Base-by-base conservation (phyloP, 2,888 invertebrate genomes). In the Rhingia campestris region DNA sequence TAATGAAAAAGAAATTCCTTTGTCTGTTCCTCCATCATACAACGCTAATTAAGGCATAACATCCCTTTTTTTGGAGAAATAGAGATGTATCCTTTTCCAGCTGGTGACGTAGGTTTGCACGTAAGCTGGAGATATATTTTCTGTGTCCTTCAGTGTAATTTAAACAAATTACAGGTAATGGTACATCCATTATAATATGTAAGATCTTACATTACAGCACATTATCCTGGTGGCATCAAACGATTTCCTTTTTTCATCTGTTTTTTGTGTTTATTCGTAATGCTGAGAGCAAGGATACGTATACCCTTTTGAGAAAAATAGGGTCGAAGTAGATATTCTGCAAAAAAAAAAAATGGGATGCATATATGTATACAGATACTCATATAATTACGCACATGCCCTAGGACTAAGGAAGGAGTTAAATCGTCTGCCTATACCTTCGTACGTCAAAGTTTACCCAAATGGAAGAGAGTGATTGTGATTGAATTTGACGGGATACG, bases 131-230 rank as follows among this genome's bases (percentile, higher is more conserved):
- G 49, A 14, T 3, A 7, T 22, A 32, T 56, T 10, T 47, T 64
- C 51, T 14, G 37, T 51, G 22, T 47, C 51, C 32, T 77, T 41
- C 43, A 12, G 10, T 43, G 51, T 69, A 58, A 84, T 79, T 79
- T 80, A 84, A 80, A 84, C 79, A 84, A 84, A 80, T 84, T 84
- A 80, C 80, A 84, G 77, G 82, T 84, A 84, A 84, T 69, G 82
- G 74, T 66, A 69, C 63, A 80, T 80, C 70, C 70, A 79, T 84
- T 84, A 84, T 75, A 80, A 80, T 80, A 58, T 84, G 66, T 70
- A 79, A 80, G 79, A 79, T 80, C 70, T 75, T 66, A 80, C 84
- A 80, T 79, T 84, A 80, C 79, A 84, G 47, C 79, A 80, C 80
- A 84, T 84, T 84, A 84, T 79, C 84, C 84, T 79, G 84, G 74